Evolutionary conservation across 2,113 vertebrate species (phyloP).

Genomic region (Brachypteracias leptosomus): DNA sequence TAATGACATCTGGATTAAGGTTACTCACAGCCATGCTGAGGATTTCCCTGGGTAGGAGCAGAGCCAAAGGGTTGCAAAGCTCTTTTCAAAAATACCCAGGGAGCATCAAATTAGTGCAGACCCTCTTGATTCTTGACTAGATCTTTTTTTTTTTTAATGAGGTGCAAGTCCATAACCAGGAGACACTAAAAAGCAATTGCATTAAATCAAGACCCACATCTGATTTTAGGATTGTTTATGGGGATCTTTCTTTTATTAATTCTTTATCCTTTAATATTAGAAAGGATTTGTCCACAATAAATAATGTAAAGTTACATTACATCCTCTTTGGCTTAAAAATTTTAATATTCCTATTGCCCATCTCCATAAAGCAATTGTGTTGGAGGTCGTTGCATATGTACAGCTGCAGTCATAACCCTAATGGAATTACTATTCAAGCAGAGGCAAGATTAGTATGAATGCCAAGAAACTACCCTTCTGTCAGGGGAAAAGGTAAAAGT

Average conservation of each 20-base stretch:
- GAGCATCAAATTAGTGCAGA: background rate
- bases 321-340: slow-evolving; percentile 75
- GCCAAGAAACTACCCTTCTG: slow-evolving; percentile 77
- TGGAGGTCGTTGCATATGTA: slow-evolving; percentile 71
- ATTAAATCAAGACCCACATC: slow-evolving; percentile 14
- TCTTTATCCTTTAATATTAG: slow-evolving; percentile 70
- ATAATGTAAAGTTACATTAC: slow-evolving; percentile 76
- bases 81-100: background rate
- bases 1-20: background rate
- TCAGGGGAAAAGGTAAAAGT: slow-evolving; percentile 87
- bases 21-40: background rate
- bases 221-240: slow-evolving; percentile 53
- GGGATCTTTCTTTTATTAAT: slow-evolving; percentile 61
- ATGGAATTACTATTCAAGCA: slow-evolving; percentile 80
- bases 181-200: slow-evolving; percentile 36
- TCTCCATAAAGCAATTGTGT: slow-evolving; percentile 78
- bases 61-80: background rate
- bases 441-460: slow-evolving; percentile 46
- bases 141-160: background rate
- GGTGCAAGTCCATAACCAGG: background rate
- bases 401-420: slow-evolving; percentile 78
- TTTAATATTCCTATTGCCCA: slow-evolving; percentile 74
- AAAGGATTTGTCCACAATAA: slow-evolving; percentile 73
- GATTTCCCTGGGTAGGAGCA: background rate
- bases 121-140: background rate